Conservation (phyloP, 2,888 invertebrate species). For the Plemyria rubiginata region DNA sequence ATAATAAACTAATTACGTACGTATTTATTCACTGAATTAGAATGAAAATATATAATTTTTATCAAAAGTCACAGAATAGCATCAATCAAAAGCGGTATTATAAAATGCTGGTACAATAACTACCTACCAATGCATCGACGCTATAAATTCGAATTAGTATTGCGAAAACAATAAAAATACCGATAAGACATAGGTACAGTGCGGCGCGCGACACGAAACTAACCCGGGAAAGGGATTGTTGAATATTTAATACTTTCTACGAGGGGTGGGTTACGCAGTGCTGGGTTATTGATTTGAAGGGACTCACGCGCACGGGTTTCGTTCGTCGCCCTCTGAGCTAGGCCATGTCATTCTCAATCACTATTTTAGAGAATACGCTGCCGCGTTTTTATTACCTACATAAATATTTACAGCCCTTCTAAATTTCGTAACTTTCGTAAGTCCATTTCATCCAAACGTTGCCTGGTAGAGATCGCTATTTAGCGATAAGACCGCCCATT, state of each 20-base stretch:
- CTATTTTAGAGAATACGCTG: neutral
- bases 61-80: neutral
- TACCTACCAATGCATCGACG: constrained; percentile 78
- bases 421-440: too few species aligned
- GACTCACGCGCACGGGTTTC: constrained; percentile 74
- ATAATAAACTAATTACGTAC: too few species aligned
- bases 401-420: too few species aligned
- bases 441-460: too few species aligned
- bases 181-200: constrained; percentile 64
- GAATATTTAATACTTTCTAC: constrained; percentile 25
- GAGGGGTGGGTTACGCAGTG: constrained; percentile 56
- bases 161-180: constrained; percentile 72
- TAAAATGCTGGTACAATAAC: constrained; percentile 31
- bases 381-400: neutral
- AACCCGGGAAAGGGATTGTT: constrained; percentile 35
- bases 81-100: constrained; percentile 14
- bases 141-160: constrained; percentile 75
- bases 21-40: too few species aligned
- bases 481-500: too few species aligned
- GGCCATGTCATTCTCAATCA: constrained; percentile 29
- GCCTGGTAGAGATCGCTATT: too few species aligned
- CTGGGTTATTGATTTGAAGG: constrained; percentile 66
- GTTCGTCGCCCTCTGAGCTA: constrained; percentile 61
- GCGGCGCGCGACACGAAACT: constrained; percentile 55
- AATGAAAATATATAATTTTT: too few species aligned